Conservation (phyloP, 1,140 invertebrate genomes). For the Vanessa tameamea region DNA sequence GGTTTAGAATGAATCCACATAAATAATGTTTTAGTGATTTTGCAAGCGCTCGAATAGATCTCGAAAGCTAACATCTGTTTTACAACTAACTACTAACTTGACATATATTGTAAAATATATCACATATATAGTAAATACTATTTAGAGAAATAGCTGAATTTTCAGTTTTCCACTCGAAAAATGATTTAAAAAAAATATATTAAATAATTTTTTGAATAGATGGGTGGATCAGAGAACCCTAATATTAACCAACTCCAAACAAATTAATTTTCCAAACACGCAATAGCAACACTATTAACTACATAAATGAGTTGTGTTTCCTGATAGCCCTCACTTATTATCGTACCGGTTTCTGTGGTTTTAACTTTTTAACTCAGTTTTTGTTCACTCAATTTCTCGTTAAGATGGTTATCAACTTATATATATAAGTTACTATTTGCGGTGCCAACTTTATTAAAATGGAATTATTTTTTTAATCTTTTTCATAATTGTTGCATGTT, state of each 20-base stretch:
- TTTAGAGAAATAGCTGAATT: no score
- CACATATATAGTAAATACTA: no score
- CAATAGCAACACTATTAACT: conserved; percentile 64
- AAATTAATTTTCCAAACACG: conserved; percentile 76
- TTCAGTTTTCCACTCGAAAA: no score
- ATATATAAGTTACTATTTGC: conserved; percentile 15
- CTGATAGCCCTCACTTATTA: conserved; percentile 58
- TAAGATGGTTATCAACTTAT: conserved; percentile 31
- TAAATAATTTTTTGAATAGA: not conserved
- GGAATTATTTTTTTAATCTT: not conserved
- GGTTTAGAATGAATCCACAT: no score
- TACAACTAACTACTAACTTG: no score
- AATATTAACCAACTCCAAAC: conserved; percentile 61
- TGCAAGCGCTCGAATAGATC: no score
- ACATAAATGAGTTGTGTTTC: conserved; percentile 67
- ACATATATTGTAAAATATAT: no score
- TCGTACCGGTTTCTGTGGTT: conserved; percentile 51
- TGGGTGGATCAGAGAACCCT: conserved; percentile 39
- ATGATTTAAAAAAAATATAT: not conserved
- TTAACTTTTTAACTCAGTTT: conserved; percentile 48
- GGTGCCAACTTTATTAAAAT: conserved; percentile 17
- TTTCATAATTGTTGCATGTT: not conserved
- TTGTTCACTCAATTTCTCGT: conserved; percentile 45
- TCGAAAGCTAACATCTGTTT: no score
- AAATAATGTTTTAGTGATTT: no score